A percentile compares a stretch with the other conserved stretches of the same genome.
phyloP scores from a whole-genome alignment of 2,113 vertebrate genomes.

The Callopanchax toddi region DNA sequence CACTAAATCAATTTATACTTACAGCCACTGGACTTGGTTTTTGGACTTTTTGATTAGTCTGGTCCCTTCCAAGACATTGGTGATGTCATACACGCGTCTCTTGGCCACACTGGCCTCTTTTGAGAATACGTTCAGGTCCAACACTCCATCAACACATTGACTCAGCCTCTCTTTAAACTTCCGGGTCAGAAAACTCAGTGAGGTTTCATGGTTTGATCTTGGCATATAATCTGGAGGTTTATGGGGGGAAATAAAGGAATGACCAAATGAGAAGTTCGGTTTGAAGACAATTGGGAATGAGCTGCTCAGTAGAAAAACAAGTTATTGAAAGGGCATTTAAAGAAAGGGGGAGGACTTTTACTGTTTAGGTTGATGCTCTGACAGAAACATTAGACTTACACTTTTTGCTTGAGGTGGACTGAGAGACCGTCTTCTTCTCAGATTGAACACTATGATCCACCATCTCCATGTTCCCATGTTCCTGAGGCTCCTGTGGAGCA shows the following conservation, averaged over 20 bases:
- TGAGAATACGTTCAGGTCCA: conserved; percentile 89
- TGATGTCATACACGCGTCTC: conserved; percentile 95
- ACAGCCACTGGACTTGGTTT: conserved; percentile 95
- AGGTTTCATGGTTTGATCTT: conserved; percentile 80
- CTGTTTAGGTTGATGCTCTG: no score
- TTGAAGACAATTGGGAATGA: no score
- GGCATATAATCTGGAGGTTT: no score
- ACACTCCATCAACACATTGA: conserved; percentile 84
- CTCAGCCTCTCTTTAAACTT: conserved; percentile 88
- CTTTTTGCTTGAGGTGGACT: neutral
- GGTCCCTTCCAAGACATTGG: conserved; percentile 95
- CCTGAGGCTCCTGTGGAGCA: conserved; percentile 84
- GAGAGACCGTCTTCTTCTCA: neutral
- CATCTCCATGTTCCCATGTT: conserved; percentile 72
- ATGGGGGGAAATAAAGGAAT: no score
- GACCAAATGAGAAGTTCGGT: no score
- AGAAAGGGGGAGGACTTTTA: no score
- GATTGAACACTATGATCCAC: conserved; percentile 65
- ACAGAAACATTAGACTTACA: neutral
- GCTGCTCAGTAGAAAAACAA: neutral
- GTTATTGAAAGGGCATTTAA: no score
- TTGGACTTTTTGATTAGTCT: conserved; percentile 95
- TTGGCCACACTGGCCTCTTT: conserved; percentile 87
- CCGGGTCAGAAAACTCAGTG: conserved; percentile 88
- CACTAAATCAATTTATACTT: conserved; percentile 72